Conservation (phyloP, 2,888 invertebrate species). For the Oxytorus armatus region DNA sequence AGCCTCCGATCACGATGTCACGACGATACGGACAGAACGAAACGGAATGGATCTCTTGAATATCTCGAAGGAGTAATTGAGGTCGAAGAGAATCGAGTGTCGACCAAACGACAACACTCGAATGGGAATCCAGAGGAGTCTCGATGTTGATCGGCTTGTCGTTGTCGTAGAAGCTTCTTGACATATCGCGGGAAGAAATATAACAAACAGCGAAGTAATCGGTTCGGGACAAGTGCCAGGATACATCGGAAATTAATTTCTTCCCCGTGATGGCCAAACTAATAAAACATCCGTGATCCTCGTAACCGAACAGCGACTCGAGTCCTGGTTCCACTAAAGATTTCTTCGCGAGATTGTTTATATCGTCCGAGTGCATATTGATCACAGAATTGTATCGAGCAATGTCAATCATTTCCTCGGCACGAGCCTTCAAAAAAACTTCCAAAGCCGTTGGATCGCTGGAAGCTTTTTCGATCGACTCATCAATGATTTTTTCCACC, state of each 20-base stretch:
- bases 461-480: constrained; percentile 41
- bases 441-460: constrained; percentile 58
- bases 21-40: constrained; percentile 80
- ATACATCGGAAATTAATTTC: constrained; percentile 77
- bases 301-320: constrained; percentile 64
- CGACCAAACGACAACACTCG: constrained; percentile 76
- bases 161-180: background rate
- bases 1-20: constrained; percentile 80
- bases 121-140: background rate
- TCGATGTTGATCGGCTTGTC: constrained; percentile 13
- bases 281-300: constrained; percentile 76
- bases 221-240: constrained; percentile 78
- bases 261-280: constrained; percentile 73
- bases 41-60: constrained; percentile 77
- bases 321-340: background rate
- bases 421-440: constrained; percentile 69
- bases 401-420: constrained; percentile 72
- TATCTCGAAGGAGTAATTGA: constrained; percentile 76
- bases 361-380: constrained; percentile 78
- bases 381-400: constrained; percentile 77
- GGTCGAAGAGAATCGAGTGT: constrained; percentile 74
- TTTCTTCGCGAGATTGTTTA: constrained; percentile 65
- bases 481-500: constrained; percentile 35
- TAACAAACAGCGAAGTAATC: constrained; percentile 76
- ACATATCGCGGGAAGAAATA: constrained; percentile 9